A percentile compares a stretch with the other conserved stretches of the same genome.
Evolutionary conservation across 2,888 invertebrate species (phyloP).

Genomic region (Thereva unica): DNA sequence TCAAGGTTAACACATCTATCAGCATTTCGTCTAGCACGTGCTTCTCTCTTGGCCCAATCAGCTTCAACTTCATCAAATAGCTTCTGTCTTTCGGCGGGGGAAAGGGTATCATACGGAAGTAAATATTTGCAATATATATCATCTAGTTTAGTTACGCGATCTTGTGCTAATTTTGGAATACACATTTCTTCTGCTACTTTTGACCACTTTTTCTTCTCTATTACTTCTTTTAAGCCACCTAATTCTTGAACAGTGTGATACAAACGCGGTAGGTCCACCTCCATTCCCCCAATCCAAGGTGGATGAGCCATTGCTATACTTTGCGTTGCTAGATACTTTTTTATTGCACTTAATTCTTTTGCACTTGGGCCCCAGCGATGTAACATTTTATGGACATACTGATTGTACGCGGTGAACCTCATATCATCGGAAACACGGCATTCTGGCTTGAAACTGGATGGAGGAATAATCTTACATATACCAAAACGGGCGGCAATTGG

Average conservation of each 20-base stretch:
- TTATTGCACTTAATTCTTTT: conserved; percentile 82
- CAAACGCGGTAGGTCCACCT: conserved; percentile 83
- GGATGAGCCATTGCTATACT: conserved; percentile 73
- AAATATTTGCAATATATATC: conserved; percentile 90
- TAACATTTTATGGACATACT: conserved; percentile 85
- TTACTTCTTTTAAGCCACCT: conserved; percentile 84
- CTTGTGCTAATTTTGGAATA: conserved; percentile 77
- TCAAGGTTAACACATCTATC: conserved; percentile 58
- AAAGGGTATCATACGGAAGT: conserved; percentile 84
- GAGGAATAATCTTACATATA: conserved; percentile 86
- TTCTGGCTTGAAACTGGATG: conserved; percentile 75
- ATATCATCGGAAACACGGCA: conserved; percentile 83
- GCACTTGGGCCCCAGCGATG: conserved; percentile 89
- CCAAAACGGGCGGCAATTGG: conserved; percentile 78
- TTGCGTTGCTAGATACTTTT: conserved; percentile 76
- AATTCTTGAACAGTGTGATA: conserved; percentile 82
- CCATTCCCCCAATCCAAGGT: conserved; percentile 88
- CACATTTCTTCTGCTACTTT: conserved; percentile 87
- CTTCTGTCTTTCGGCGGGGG: conserved; percentile 75
- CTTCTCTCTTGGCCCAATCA: conserved; percentile 72
- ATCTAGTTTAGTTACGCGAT: conserved; percentile 81
- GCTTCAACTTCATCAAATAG: conserved; percentile 74
- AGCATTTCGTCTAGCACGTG: conserved; percentile 60
- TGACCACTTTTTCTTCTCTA: conserved; percentile 86
- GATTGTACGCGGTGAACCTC: conserved; percentile 85